Conservation (phyloP, 2,797 vertebrate species). For the Odontamblyopus rebecca region DNA sequence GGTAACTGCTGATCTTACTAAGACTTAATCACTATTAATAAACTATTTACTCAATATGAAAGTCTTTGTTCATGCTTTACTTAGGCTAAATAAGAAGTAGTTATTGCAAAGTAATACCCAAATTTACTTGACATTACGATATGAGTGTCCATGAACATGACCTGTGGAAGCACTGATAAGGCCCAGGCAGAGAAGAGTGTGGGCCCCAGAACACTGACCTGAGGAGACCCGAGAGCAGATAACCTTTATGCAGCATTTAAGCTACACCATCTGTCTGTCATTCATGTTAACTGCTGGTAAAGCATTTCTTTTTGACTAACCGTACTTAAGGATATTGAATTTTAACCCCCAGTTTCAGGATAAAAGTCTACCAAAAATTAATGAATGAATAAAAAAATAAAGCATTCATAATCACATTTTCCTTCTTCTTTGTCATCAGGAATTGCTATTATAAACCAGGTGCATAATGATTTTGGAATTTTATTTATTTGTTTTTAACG, state of each 20-base stretch:
- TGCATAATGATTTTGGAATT: too few species aligned
- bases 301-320: too few species aligned
- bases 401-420: too few species aligned
- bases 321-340: background rate
- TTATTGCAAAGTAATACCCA: background rate
- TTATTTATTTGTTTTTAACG: too few species aligned
- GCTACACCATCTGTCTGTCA: background rate
- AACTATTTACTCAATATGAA: too few species aligned
- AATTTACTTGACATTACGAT: background rate
- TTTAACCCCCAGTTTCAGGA: too few species aligned
- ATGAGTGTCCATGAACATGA: background rate
- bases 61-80: background rate
- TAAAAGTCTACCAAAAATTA: too few species aligned
- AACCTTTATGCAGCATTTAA: background rate
- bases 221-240: background rate
- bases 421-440: too few species aligned
- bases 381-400: too few species aligned
- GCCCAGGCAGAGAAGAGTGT: background rate
- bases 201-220: conserved; percentile 1
- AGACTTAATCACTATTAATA: too few species aligned
- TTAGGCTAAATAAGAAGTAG: background rate
- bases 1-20: too few species aligned
- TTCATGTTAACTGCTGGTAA: background rate
- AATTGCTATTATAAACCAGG: too few species aligned
- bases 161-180: background rate